Base-by-base conservation (phyloP, 2,888 invertebrate genomes). In the Noctua comes region DNA sequence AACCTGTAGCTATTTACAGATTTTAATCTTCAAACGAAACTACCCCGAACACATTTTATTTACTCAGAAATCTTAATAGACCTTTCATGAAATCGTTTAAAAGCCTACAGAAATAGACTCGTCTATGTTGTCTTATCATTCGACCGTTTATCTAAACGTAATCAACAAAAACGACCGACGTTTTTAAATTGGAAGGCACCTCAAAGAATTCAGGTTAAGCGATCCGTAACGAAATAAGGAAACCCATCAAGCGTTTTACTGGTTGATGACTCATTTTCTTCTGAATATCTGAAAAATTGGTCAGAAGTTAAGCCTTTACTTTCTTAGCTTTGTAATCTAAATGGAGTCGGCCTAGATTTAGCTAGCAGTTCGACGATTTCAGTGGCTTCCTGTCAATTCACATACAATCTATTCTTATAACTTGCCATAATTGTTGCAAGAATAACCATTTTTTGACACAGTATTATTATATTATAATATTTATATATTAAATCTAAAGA, bases 151-250 rank as follows among this genome's bases (percentile, higher is more conserved):
- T 75, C 68, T 65, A 8, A 72, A 79, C 54, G 75, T 72, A 75
- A 80, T 84, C 80, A 65, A 72, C 59, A 18, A 31, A 68, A 75
- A 70, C 51, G 16, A n/a, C 4, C 70, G 3, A 46, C n/a, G 57
- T 65, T 79, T 78, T 68, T 62, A 68, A 83, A 70, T 79, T 79
- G 68, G 83, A 64, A 71, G n/a, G 27, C 13, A 16, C n/a, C 18
- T 79, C 43, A 64, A 71, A 74, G 66, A 51, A 69, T 36, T 36
- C 24, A 76, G 27, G 48, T 76, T 62, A 43, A 70, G 59, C 66
- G 31, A 75, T 80, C 59, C 1, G 27, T 27, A 59, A 76, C 36
- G 51, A 16, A 76, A 66, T 59, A 43, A 70, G 46, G 21, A 82
- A 54, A 46, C 8, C 59, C 21, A 43, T 64, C 68, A 2, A 11